Conservation (phyloP, 2,888 invertebrate species). For the Nomada goodeniana region DNA sequence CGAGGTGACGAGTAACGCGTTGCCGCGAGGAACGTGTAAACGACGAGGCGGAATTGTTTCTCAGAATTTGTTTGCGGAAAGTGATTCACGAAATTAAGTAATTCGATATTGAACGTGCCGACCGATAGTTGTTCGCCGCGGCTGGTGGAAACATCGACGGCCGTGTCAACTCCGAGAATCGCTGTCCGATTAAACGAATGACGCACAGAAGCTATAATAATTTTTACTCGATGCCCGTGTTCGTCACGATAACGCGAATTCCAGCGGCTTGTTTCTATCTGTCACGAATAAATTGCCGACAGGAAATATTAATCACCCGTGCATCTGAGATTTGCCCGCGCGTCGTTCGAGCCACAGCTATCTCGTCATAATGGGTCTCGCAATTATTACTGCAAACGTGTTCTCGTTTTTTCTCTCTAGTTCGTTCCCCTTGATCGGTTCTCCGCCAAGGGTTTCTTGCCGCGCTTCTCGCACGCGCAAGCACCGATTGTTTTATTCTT, state of each 20-base stretch:
- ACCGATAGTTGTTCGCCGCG: conserved; percentile 3
- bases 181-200: conserved; percentile 16
- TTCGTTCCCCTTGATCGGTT: conserved; percentile 11
- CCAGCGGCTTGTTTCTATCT: not conserved
- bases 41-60: conserved; percentile 48
- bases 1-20: conserved; percentile 1
- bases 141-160: not conserved
- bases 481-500: conserved; percentile 1
- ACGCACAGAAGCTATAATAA: not conserved
- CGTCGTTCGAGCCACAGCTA: conserved; percentile 55
- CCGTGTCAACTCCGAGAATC: conserved; percentile 3
- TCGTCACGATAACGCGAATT: not conserved
- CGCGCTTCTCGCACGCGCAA: conserved; percentile 15
- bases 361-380: conserved; percentile 55
- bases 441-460: conserved; percentile 5
- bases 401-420: conserved; percentile 2
- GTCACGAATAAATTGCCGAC: not conserved
- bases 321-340: conserved; percentile 61
- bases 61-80: conserved; percentile 38
- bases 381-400: conserved; percentile 20
- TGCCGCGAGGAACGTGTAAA: not conserved
- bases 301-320: not conserved
- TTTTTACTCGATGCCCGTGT: not conserved
- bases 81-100: conserved; percentile 29
- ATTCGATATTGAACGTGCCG: conserved; percentile 13